A percentile compares a stretch with the other conserved stretches of the same genome.
Conservation (phyloP, 2,113 vertebrate genomes). For the Oxygymnocypris stewartii region DNA sequence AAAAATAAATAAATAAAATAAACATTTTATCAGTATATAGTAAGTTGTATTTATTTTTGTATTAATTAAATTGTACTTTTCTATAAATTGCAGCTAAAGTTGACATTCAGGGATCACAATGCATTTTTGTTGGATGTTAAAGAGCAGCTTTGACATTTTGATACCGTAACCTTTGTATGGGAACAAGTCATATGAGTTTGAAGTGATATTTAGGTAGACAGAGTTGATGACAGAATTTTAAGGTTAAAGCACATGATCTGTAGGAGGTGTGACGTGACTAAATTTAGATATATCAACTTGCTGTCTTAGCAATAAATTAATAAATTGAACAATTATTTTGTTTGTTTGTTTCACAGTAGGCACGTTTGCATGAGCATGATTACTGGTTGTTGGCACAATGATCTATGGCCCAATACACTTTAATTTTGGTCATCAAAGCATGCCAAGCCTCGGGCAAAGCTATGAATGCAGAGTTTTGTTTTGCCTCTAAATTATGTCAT, state of each 20-base stretch:
- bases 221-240: neutral
- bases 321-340: neutral
- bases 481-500: neutral
- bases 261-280: conserved; percentile 8
- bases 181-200: neutral
- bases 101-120: neutral
- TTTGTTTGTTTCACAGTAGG: neutral
- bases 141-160: neutral
- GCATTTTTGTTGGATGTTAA: neutral
- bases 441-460: neutral
- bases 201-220: neutral
- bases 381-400: neutral
- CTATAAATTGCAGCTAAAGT: neutral
- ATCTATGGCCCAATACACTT: neutral
- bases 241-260: conserved; percentile 19
- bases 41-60: too few relatives aligned
- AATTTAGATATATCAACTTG: neutral
- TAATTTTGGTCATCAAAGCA: neutral
- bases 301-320: neutral
- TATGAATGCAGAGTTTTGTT: neutral
- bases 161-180: neutral
- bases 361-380: neutral
- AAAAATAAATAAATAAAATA: too few relatives aligned
- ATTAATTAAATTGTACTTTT: too few relatives aligned
- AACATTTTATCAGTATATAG: too few relatives aligned